Evolutionary conservation across 2,888 invertebrate genomes (phyloP), one percentile per base, ranked within the genome.

Genomic region (Empis stercorea): DNA sequence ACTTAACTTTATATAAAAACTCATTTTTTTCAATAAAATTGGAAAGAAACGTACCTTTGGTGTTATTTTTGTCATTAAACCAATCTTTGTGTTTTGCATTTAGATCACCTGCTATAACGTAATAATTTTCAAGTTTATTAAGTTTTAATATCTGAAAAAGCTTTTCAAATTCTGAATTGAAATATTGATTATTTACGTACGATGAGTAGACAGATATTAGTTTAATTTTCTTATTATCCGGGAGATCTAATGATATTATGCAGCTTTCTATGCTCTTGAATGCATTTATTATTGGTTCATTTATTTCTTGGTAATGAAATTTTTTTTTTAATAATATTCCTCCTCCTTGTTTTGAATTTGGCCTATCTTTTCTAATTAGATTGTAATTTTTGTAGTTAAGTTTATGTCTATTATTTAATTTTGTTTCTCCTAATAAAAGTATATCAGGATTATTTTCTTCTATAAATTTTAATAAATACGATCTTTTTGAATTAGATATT

Each of bases 71-170:
- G 14, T 14, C 4, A n/a, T 47, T 36, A 15, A 40, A 40, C 44
- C 44, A 44, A 30, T 13, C 36, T 13, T 43, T 23, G 14, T 45
- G 27, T 38, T 45, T 39, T 30, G 45, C 45, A 15, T 45, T 45
- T 2, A 45, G 16, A 34, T 20, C 20, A 20, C 20, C 20, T 5
- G 20, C 20, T 20, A 20, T 20, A 3, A 20, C 20, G 5, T 45
- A 45, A 45, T 45, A 20, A 23, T 40, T 38, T n/a, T 38, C 20
- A 30, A 27, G 13, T 7, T 16, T 38, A 17, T 39, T 20, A 38
- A 39, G 20, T 10, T 20, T 20, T 41, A 46, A 11, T 17, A 20
- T 17, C 32, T 7, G 34, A 45, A 45, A n/a, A 40, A 20, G 32
- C n/a, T 41, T 34, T 27, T 46, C 40, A 11, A 48, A 37, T 13